A percentile compares a stretch with the other conserved stretches of the same genome.
Evolutionary conservation across 2,113 vertebrate species (phyloP).

Genomic region (Labeo rohita): DNA sequence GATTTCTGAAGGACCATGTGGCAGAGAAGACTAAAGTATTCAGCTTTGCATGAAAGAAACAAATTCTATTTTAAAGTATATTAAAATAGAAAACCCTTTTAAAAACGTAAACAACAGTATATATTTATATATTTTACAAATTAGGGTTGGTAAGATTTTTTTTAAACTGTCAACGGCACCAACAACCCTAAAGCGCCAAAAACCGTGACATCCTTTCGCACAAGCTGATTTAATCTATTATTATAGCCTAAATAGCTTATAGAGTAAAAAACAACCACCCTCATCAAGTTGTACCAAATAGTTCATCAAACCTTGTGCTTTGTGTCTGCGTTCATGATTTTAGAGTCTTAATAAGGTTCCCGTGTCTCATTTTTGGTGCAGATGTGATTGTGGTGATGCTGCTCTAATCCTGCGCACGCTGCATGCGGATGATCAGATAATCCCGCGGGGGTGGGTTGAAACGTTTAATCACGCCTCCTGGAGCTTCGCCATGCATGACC

Average conservation of each 20-base stretch:
- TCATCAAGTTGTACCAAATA: neutral
- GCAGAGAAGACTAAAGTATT: too few species aligned
- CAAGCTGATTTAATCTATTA: neutral
- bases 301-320: neutral
- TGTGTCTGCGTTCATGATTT: conserved; percentile 1
- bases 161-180: neutral
- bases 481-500: conserved; percentile 28
- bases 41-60: too few species aligned
- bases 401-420: conserved; percentile 54
- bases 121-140: too few species aligned
- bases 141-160: neutral
- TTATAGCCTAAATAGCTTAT: neutral
- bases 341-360: neutral
- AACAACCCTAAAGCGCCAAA: neutral
- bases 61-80: too few species aligned
- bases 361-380: conserved; percentile 1
- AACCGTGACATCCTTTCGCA: neutral
- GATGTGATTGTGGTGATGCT: conserved; percentile 42
- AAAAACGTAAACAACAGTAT: too few species aligned
- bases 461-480: conserved; percentile 59
- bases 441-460: conserved; percentile 57
- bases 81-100: too few species aligned
- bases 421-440: conserved; percentile 58
- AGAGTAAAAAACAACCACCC: too few species aligned
- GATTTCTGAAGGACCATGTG: too few species aligned